Evolutionary conservation across 1,140 invertebrate genomes (phyloP), one percentile per base, ranked within the genome.

Genomic region (Megalonaias nervosa): DNA sequence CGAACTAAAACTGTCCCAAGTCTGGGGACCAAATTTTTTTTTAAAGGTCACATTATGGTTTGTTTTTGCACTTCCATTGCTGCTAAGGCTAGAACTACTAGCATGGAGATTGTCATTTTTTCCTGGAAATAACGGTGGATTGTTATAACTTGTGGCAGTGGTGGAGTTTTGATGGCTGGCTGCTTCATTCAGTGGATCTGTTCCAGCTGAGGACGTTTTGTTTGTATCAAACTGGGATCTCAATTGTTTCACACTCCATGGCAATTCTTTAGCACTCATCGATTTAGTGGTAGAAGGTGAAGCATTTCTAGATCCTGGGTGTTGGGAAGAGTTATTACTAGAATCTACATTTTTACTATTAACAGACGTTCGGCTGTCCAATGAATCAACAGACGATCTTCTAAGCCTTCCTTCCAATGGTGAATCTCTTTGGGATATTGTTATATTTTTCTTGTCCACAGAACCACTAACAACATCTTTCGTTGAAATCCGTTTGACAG

Each of bases 221-320:
- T 14, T 59, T 23, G 69, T n/a, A 67, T 73, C 76, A 48, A 78
- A 78, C 61, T 73, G 73, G 26, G 73, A 73, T 38, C 76, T 78
- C 61, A 78, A 60, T 67, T 67, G 66, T 65, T 78, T 78, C 9
- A 78, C 76, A 74, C 76, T 78, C 76, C 76, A 78, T 56, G 76
- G 76, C 31, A 78, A 57, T 17, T 78, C 76, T 58, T 74, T 73
- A 23, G 68, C 38, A 59, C 59, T 48, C 21, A 2, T 31, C 12
- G 66, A 23, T 69, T 60, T 71, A 4, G 21, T 74, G 14, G 68
- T 61, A 38, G 70, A 16, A 23, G 31, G 48, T 48, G 38, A 11
- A 48, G 38, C 38, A 48, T 48, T 48, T 6, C 11, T 48, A 48
- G 38, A 48, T 48, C 6, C 11, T 48, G 38, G 0, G 38, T 48